Percentiles rank a stretch among this genome's conserved stretches.
phyloP scores from a whole-genome alignment of 2,888 invertebrate genomes.

The Acanthosoma haemorrhoidale region DNA sequence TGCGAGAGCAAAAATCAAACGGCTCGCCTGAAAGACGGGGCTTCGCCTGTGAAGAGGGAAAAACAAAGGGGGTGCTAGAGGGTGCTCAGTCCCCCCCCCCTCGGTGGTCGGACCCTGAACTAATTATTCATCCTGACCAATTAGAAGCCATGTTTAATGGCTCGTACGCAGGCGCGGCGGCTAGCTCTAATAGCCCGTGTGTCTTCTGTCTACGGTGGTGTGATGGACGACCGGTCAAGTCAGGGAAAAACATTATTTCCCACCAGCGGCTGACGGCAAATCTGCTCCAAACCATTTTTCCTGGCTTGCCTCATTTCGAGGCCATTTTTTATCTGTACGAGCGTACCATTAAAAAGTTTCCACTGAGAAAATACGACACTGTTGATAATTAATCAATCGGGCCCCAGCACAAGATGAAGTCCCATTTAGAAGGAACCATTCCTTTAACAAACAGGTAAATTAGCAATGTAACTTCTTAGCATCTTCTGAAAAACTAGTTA shows the following conservation, averaged over 20 bases:
- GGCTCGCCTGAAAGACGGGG: neutral
- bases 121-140: neutral
- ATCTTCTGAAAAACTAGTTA: too few relatives aligned
- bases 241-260: neutral
- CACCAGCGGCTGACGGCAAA: neutral
- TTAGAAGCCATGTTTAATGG: neutral
- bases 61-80: too few relatives aligned
- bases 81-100: too few relatives aligned
- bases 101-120: too few relatives aligned
- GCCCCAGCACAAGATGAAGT: neutral
- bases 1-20: neutral
- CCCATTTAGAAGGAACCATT: neutral
- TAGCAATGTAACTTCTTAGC: too few relatives aligned
- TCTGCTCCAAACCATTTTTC: slow-evolving; percentile 1
- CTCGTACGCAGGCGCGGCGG: neutral
- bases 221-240: slow-evolving; percentile 9
- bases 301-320: neutral
- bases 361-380: neutral
- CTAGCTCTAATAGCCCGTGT: neutral
- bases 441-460: neutral
- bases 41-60: too few relatives aligned
- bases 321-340: neutral
- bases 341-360: neutral
- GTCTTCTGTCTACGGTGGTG: neutral
- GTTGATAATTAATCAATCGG: neutral